Percentiles rank a stretch among this genome's conserved stretches.
These are phyloP conservation scores for Xenopus borealis DNA, from an alignment of 2,113 vertebrate species.

Conservation along the genomic window DNA sequence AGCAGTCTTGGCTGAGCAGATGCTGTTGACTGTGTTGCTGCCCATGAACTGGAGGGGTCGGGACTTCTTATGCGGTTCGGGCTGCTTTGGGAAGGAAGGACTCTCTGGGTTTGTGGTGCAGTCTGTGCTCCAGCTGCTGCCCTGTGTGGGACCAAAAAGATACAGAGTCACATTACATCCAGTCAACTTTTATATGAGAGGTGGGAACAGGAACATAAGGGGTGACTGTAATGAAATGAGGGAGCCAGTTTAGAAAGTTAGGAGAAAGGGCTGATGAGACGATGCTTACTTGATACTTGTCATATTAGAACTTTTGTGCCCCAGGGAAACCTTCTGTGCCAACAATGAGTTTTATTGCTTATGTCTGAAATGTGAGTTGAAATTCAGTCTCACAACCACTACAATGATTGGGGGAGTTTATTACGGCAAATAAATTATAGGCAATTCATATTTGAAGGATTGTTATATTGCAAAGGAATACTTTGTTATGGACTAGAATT, in stretches of 20 bases:
- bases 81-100: constrained; percentile 58
- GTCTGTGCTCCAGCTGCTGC: constrained; percentile 63
- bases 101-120: constrained; percentile 57
- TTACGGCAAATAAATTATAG: too few relatives aligned
- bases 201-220: background rate
- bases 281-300: constrained; percentile 16
- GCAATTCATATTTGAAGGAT: too few relatives aligned
- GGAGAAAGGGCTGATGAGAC: constrained; percentile 10
- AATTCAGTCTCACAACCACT: too few relatives aligned
- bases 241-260: background rate
- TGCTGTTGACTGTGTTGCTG: constrained; percentile 35
- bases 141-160: constrained; percentile 54
- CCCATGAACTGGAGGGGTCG: constrained; percentile 55
- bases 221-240: background rate
- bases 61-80: constrained; percentile 2
- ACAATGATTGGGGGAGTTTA: too few relatives aligned
- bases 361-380: background rate
- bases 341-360: background rate
- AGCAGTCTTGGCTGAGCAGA: constrained; percentile 36
- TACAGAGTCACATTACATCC: background rate
- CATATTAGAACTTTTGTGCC: constrained; percentile 2
- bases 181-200: constrained; percentile 17
- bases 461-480: too few relatives aligned
- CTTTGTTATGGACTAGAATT: too few relatives aligned
- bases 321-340: constrained; percentile 10